These are phyloP conservation scores for Clamator glandarius DNA, from an alignment of 2,797 vertebrate genomes.

Conservation along the genomic window DNA sequence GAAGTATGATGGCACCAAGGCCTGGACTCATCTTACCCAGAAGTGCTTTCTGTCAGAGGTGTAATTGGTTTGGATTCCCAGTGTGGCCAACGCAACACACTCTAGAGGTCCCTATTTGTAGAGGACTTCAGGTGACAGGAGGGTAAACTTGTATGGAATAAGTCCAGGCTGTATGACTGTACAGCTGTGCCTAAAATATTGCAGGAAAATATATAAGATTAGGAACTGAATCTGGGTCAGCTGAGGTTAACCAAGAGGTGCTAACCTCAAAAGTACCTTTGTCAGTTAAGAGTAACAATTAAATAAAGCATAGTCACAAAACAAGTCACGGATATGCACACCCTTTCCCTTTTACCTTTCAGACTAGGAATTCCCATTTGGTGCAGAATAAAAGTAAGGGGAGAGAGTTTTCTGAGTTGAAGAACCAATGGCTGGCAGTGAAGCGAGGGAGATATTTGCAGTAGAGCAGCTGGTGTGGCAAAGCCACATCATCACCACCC, in stretches of 20 bases:
- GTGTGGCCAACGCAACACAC: not conserved
- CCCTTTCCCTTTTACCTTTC: not conserved
- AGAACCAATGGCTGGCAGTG: not conserved
- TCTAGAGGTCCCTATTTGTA: not conserved
- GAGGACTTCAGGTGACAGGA: not conserved
- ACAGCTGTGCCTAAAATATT: not conserved
- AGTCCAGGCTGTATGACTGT: not conserved
- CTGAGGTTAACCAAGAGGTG: not conserved
- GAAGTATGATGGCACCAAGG: not conserved
- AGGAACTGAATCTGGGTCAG: not conserved
- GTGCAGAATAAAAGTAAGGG: not conserved
- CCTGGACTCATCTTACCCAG: not conserved
- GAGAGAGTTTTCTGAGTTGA: not conserved
- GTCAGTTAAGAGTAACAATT: not conserved
- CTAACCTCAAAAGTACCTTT: not conserved
- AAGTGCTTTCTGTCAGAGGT: not conserved
- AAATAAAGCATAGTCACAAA: not conserved
- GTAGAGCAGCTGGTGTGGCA: not conserved
- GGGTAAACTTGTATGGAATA: not conserved
- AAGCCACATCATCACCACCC: fast-evolving
- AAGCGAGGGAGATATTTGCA: not conserved
- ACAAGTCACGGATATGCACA: not conserved
- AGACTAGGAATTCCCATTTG: not conserved
- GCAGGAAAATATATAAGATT: not conserved
- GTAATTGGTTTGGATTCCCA: not conserved